Base-by-base conservation (phyloP, 2,797 vertebrate species). In the Hippopotamyrus pictus region DNA sequence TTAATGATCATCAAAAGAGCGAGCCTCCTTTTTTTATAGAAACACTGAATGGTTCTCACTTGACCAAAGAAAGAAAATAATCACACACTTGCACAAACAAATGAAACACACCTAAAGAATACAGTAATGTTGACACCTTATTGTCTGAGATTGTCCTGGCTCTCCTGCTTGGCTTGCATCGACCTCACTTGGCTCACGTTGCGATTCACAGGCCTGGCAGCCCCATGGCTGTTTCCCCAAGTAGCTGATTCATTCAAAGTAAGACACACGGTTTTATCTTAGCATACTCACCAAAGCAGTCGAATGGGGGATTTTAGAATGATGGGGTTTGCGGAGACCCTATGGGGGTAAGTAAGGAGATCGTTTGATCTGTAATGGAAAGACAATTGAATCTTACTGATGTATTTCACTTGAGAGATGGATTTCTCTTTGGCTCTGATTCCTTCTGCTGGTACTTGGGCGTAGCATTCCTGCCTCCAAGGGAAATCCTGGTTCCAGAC, bases 211-310 rank as follows among this genome's bases (percentile, higher is more conserved):
- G 50, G 50, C 84, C 50, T 3, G 41, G 17, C 50, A 22, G 48
- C 12, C 2, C 4, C 73, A 79, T 17, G 6, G 22, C 48, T 33
- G 48, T 25, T 11, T 85, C 46, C 46, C 4, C 4, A 19, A 85
- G 48, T 2, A 51, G 57, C 62, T 3, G 29, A 79, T 88, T 90
- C 29, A 91, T 88, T 91, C 46, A 65, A 44, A 69, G 37, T 87
- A 89, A 88, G 65, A 91, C 82, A 89, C 85, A 91, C 85, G 19
- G 33, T 69, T 62, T 90, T 69, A 89, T 87, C 87, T 83, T 50
- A 88, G 86, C 50, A 12, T 69, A 53, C 57, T 65, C 89, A 53
- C n/a, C 84, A 88, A 51, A 57, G 62, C n/a, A 7, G 12, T 46
- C 50, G 57, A 89, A 62, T 44, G 54, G 48, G 25, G 7, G 4